These are phyloP conservation scores for Rhadina sibilatrix DNA, from an alignment of 2,113 vertebrate species.

Conservation along the genomic window DNA sequence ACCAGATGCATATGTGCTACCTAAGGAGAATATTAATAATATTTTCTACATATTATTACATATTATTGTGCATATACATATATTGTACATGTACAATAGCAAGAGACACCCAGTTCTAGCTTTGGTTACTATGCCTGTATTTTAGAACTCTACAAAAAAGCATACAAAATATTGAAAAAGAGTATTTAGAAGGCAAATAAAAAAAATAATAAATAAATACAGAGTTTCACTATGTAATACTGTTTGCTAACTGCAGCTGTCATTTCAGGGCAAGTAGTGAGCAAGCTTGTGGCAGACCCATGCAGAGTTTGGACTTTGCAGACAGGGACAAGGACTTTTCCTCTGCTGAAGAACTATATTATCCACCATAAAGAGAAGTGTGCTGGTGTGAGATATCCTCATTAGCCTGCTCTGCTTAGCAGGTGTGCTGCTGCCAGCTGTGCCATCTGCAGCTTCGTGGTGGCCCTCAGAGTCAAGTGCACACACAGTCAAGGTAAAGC, in stretches of 20 bases:
- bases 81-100: neutral
- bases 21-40: neutral
- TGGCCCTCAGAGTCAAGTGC: slow-evolving; percentile 20
- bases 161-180: neutral
- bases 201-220: neutral
- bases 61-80: neutral
- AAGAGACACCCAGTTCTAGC: neutral
- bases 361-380: neutral
- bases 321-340: neutral
- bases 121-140: neutral
- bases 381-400: slow-evolving; percentile 11
- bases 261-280: neutral
- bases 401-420: slow-evolving; percentile 29
- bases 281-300: neutral
- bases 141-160: neutral
- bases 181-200: neutral
- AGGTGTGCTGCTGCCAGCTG: slow-evolving; percentile 40
- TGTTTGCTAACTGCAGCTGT: neutral
- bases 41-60: neutral
- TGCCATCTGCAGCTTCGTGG: slow-evolving; percentile 1
- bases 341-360: neutral
- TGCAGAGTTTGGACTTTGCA: neutral
- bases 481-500: neutral
- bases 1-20: neutral
- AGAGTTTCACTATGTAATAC: neutral